phyloP scores from a whole-genome alignment of 2,888 invertebrate species.

The Bombylius discolor region DNA sequence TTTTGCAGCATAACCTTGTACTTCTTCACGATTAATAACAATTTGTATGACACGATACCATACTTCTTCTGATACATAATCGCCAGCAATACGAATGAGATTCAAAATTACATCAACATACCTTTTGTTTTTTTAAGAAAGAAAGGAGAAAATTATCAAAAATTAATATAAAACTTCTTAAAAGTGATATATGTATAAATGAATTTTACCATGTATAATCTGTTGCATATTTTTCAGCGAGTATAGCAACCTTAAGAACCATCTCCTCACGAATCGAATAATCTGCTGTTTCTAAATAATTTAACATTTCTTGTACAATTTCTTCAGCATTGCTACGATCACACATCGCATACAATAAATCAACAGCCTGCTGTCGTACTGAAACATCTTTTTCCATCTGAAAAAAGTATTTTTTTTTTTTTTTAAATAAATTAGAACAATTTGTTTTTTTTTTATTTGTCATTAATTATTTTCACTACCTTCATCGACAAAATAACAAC shows the following conservation, averaged over 20 bases:
- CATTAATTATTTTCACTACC: conserved; percentile 30
- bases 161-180: not conserved
- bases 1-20: conserved; percentile 99
- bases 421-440: too few species aligned
- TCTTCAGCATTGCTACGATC: conserved; percentile 98
- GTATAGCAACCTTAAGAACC: conserved; percentile 98
- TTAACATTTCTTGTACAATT: conserved; percentile 98
- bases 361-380: conserved; percentile 94
- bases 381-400: conserved; percentile 96
- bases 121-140: conserved; percentile 24
- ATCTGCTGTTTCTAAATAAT: conserved; percentile 97
- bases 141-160: not conserved
- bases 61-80: conserved; percentile 98
- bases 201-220: conserved; percentile 88
- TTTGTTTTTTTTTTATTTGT: not conserved
- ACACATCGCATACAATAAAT: conserved; percentile 98
- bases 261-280: conserved; percentile 99
- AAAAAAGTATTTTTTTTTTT: not conserved
- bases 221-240: conserved; percentile 98
- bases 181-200: not conserved
- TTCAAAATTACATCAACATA: conserved; percentile 94
- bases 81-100: conserved; percentile 97
- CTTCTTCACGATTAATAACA: conserved; percentile 98
- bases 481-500: conserved; percentile 98
- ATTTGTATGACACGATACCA: conserved; percentile 99